phyloP scores from a whole-genome alignment of 92 coral and sea anemone species.

The Anthopleura xanthogrammica region DNA sequence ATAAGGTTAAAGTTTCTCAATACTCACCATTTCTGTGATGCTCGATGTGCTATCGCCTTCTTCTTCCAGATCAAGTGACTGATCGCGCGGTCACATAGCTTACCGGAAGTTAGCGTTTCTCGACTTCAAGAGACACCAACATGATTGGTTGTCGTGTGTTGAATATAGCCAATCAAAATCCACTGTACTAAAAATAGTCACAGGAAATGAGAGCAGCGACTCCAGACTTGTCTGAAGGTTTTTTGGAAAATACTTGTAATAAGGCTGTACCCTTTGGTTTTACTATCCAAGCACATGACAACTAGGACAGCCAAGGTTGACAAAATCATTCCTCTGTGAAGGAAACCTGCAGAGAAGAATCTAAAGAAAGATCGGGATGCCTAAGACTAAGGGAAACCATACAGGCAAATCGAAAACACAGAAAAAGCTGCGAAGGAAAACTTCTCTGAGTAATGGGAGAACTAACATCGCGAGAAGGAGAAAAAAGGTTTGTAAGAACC shows the following conservation, averaged over 20 bases:
- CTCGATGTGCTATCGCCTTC: neutral
- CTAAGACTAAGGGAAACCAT: slow-evolving; percentile 70
- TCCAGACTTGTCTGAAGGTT: slow-evolving; percentile 24
- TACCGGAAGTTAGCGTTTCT: slow-evolving; percentile 54
- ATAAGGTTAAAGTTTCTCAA: neutral
- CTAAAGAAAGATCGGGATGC: slow-evolving; percentile 43
- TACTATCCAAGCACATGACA: slow-evolving; percentile 11
- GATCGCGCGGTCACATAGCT: slow-evolving; percentile 65
- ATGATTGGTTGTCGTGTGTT: slow-evolving; percentile 37
- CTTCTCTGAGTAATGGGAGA: slow-evolving; percentile 25
- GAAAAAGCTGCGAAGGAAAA: slow-evolving; percentile 70
- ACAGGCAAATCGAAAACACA: slow-evolving; percentile 55
- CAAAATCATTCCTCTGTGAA: neutral
- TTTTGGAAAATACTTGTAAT: slow-evolving; percentile 6
- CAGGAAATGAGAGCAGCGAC: slow-evolving; percentile 68
- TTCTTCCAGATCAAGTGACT: slow-evolving; percentile 34
- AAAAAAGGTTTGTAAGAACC: slow-evolving; percentile 44
- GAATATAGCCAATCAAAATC: slow-evolving; percentile 65
- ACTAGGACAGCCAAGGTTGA: neutral
- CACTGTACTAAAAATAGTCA: slow-evolving; percentile 60
- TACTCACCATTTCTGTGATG: slow-evolving; percentile 47
- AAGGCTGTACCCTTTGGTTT: slow-evolving; percentile 21
- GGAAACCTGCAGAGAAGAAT: neutral
- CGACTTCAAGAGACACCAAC: neutral
- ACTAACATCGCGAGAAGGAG: slow-evolving; percentile 36